Base-by-base conservation (phyloP, 2,797 vertebrate species). In the Silurus lanzhouensis region DNA sequence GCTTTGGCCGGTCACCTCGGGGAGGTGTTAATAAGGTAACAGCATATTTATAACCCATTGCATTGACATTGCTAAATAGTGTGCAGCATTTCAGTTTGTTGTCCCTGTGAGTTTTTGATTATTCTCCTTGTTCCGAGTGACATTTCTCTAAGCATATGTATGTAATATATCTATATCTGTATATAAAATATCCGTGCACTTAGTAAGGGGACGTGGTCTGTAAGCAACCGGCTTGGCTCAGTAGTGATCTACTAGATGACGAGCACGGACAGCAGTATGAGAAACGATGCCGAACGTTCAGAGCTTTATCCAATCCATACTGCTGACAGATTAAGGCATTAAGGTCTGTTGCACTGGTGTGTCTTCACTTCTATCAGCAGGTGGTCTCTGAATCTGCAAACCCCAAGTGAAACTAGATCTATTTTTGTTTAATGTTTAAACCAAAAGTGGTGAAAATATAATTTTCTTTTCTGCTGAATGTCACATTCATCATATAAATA, bases 1-100 rank as follows among this genome's bases (percentile, higher is more conserved):
- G 98, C 98, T 0, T 90, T 99, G 93, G 97, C 97, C 0, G 98
- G 98, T 89, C 98, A 99, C 89, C 96, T 99, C 13, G 98, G 98
- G 31, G 98, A 99, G 94, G 97, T 99, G 88, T 95, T 99, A 82
- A 96, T 99, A 94, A 98, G 98, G 98, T 99, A 95, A 87, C 74
- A 2, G 46, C 46, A 20, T 31, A 1, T 25, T 58, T 46, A 44
- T 12, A 8, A 63, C 68, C 14, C 52, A 20, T 27, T 52, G 44
- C 8, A 13, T 52, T 67, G 2, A 27, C 46, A 13, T 10, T 10
- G 7, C 25, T 52, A 17, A 48, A 2, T 2, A 27, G 13, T 3
- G 5, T 9, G 19, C 61, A 81, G 4, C 0, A 27, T 25, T 48
- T 80, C 5, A 5, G 0, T 77, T 38, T 20, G 25, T 77, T 77